Conservation (phyloP, 2,888 invertebrate species). For the Hydraecia micacea region DNA sequence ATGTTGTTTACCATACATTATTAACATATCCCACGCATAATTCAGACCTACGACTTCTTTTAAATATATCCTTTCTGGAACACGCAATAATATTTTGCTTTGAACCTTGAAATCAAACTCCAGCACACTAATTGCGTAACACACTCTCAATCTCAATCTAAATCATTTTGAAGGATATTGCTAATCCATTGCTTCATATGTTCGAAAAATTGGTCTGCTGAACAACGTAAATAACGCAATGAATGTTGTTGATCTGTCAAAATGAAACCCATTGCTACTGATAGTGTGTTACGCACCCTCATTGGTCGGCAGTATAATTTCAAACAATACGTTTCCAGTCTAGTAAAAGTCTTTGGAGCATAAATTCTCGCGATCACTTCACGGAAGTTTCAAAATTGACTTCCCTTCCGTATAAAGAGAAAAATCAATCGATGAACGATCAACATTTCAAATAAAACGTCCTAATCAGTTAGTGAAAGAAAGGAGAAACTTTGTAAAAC, state of each 20-base stretch:
- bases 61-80: background rate
- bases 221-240: background rate
- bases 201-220: no score
- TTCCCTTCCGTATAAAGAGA: constrained; percentile 41
- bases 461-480: constrained; percentile 64
- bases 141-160: background rate
- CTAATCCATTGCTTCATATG: no score
- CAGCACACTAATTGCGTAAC: background rate
- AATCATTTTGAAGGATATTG: background rate
- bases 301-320: background rate
- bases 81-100: background rate
- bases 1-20: constrained; percentile 10
- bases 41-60: background rate
- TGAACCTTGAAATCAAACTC: background rate
- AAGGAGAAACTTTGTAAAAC: constrained; percentile 63
- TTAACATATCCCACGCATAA: background rate
- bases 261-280: background rate
- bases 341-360: constrained; percentile 20
- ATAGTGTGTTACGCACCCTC: background rate
- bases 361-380: constrained; percentile 12
- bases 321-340: constrained; percentile 22
- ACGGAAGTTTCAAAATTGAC: constrained; percentile 28
- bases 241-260: background rate
- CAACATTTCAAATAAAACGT: constrained; percentile 62
- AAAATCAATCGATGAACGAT: constrained; percentile 59